Evolutionary conservation across 2,113 vertebrate species (phyloP).

Genomic region (Melozone crissalis): DNA sequence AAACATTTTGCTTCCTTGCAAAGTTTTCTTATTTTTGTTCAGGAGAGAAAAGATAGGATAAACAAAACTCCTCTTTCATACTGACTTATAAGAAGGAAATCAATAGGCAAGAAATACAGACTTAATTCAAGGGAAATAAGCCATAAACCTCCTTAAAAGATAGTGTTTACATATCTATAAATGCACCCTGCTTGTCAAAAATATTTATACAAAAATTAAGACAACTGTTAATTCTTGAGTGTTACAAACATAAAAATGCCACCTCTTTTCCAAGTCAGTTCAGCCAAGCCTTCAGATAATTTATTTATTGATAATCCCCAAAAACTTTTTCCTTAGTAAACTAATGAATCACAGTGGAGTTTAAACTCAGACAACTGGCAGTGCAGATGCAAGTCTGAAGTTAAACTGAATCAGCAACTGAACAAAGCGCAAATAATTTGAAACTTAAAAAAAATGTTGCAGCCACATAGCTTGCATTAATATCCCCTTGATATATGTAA

Average conservation of each 20-base stretch:
- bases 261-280: conserved; percentile 66
- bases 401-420: conserved; percentile 36
- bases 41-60: neutral
- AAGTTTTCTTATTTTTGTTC: conserved; percentile 10
- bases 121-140: conserved; percentile 20
- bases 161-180: conserved; percentile 50
- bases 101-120: neutral
- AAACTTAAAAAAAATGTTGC: conserved; percentile 21
- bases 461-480: conserved; percentile 31
- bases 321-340: conserved; percentile 72
- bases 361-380: conserved; percentile 65
- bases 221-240: conserved; percentile 58
- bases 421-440: conserved; percentile 47
- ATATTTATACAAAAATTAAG: conserved; percentile 66
- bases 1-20: neutral
- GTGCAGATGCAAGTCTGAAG: conserved; percentile 49
- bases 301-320: conserved; percentile 61
- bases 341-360: conserved; percentile 77
- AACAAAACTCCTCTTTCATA: neutral
- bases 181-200: conserved; percentile 61
- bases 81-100: conserved; percentile 24
- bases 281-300: conserved; percentile 50
- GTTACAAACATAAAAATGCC: conserved; percentile 69
- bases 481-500: conserved; percentile 33
- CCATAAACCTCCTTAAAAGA: conserved; percentile 16